Evolutionary conservation across 2,797 vertebrate species (phyloP).

Genomic region (Micropoecilia bifurca): DNA sequence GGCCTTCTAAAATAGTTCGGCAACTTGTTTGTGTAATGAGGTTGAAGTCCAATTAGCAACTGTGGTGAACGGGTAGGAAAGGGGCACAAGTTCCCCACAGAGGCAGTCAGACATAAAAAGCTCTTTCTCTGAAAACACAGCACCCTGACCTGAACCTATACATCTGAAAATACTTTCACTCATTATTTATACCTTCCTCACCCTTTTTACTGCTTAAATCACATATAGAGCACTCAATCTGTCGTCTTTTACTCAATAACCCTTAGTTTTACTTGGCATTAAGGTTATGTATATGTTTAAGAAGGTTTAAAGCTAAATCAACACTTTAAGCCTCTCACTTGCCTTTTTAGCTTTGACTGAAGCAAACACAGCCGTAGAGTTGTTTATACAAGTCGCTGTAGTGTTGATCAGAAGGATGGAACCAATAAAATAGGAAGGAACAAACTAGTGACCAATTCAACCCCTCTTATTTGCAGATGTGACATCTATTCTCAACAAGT

Average conservation of each 20-base stretch:
- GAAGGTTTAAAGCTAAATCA: conserved; percentile 9
- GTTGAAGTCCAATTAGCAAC: conserved; percentile 46
- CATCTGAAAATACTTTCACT: conserved; percentile 54
- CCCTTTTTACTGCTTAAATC: conserved; percentile 25
- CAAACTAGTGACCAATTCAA: conserved; percentile 24
- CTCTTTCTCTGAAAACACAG: conserved; percentile 43
- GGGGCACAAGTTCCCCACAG: conserved; percentile 28
- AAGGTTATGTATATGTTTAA: conserved; percentile 6
- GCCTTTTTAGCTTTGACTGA: neutral
- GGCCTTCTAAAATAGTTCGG: conserved; percentile 38
- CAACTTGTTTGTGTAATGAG: conserved; percentile 53
- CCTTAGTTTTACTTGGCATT: conserved; percentile 35
- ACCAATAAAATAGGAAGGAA: conserved; percentile 1
- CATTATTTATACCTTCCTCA: conserved; percentile 31
- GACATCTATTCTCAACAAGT: conserved; percentile 20
- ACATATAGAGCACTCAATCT: conserved; percentile 17
- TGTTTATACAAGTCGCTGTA: neutral
- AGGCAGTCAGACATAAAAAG: conserved; percentile 57
- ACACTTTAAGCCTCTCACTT: neutral
- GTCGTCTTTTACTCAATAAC: conserved; percentile 27
- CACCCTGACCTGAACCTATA: conserved; percentile 20
- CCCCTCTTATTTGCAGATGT: conserved; percentile 48
- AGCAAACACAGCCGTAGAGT: neutral
- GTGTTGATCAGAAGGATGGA: neutral
- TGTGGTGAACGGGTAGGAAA: conserved; percentile 31